Evolutionary conservation across 2,113 vertebrate species (phyloP).

Genomic region (Argyrosomus japonicus): DNA sequence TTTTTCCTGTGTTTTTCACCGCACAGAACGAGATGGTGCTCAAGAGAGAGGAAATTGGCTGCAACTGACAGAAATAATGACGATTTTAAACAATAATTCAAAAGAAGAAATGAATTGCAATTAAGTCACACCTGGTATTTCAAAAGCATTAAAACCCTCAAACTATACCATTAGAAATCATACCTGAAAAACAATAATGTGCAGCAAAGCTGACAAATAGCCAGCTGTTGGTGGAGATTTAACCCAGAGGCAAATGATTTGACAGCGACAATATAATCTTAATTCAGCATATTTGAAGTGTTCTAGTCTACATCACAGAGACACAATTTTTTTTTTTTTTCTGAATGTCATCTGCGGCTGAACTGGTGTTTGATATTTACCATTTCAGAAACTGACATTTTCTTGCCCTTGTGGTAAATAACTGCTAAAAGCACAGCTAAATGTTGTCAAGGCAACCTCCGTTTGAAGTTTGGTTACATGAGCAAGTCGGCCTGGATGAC

Average conservation of each 20-base stretch:
- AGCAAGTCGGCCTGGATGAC: neutral
- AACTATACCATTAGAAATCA: constrained; percentile 11
- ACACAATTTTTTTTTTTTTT: neutral
- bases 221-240: constrained; percentile 11
- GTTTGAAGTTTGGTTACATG: neutral
- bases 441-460: constrained; percentile 44
- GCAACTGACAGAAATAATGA: constrained; percentile 40
- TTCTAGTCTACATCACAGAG: neutral
- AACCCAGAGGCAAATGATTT: constrained; percentile 3
- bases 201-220: constrained; percentile 33
- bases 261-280: neutral
- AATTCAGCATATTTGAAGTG: neutral
- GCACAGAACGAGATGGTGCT: constrained; percentile 5
- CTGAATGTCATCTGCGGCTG: constrained; percentile 29
- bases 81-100: constrained; percentile 33
- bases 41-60: constrained; percentile 57
- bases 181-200: constrained; percentile 9
- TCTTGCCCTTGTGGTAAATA: constrained; percentile 36
- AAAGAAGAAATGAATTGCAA: constrained; percentile 27
- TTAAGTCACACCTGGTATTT: constrained; percentile 64
- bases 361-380: constrained; percentile 14
- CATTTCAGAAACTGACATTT: constrained; percentile 10
- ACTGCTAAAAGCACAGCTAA: constrained; percentile 45
- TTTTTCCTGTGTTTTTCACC: constrained; percentile 11
- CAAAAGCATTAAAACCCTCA: constrained; percentile 43